Evolutionary conservation across 2,797 vertebrate genomes (phyloP), one percentile per base, ranked within the genome.

Genomic region (Dermochelys coriacea): DNA sequence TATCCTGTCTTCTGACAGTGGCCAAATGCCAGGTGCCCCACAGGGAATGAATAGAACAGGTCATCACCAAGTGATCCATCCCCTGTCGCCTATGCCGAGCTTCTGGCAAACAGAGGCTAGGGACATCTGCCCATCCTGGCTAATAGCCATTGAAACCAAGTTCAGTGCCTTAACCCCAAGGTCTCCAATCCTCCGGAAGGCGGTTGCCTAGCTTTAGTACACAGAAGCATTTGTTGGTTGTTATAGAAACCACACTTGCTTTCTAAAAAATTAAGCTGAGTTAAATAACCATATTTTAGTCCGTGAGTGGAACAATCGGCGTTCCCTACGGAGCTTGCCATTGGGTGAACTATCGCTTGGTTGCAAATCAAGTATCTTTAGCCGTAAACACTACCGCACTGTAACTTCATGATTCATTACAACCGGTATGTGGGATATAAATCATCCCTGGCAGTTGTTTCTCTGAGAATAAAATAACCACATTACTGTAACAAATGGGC

Each of bases 401-500:
- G 11, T 50, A 68, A n/a, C 57, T 15, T 47, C 64, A 75, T 82
- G 84, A 90, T 85, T 81, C 64, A 81, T 90, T 86, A 37, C 83
- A 16, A 45, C 68, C 15, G 47, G 64, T 54, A 47, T 31, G 59
- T 34, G 47, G 81, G 84, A 82, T 82, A 82, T 61, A 82, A 82
- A 86, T 91, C 79, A 86, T 77, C 79, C 51, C 45, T 77, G 89
- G 79, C 89, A 86, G 79, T 52, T 82, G 34, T 50, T 82, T 91
- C 31, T n/a, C 21, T 29, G 37, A 82, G 55, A 75, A 51, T 59
- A 59, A 86, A 85, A 85, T 54, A 54, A 57, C 27, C 19, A 49
- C 8, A 51, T 59, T 82, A 74, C 34, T 57, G 37, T 90, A 85
- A 90, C 81, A 37, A 59, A 51, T 71, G 75, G 41, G 37, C 15